These are phyloP conservation scores for Volucella inanis DNA, from an alignment of 2,888 invertebrate species.

Conservation along the genomic window DNA sequence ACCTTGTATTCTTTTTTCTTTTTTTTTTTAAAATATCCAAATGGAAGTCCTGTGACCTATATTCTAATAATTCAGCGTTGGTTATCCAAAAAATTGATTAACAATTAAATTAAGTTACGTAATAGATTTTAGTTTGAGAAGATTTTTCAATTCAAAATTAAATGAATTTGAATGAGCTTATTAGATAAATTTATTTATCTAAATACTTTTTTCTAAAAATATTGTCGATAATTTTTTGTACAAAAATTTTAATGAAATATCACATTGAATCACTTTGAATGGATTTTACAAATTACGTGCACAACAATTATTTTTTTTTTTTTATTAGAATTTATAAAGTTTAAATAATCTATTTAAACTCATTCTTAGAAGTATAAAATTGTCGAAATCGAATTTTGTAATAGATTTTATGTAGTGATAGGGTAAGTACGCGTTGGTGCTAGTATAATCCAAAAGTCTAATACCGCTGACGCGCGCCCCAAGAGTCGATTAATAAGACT, in stretches of 20 bases:
- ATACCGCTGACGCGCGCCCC: conserved; percentile 75
- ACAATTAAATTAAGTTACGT: too few species aligned
- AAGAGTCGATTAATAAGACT: conserved; percentile 81
- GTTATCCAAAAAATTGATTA: too few species aligned
- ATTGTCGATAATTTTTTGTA: conserved; percentile 1
- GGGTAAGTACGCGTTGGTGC: conserved; percentile 43
- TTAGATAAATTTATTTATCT: not conserved
- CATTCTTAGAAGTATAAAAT: not conserved
- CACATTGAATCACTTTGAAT: conserved; percentile 39
- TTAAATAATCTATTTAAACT: not conserved
- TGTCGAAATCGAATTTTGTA: not conserved
- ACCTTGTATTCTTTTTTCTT: too few species aligned
- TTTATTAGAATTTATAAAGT: not conserved
- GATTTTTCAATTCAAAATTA: too few species aligned
- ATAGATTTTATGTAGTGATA: not conserved
- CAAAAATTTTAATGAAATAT: conserved; percentile 33
- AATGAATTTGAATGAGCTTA: too few species aligned
- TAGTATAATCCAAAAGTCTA: conserved; percentile 47
- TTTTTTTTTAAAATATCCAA: too few species aligned
- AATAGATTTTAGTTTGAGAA: too few species aligned
- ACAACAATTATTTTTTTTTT: not conserved
- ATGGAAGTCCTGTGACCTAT: too few species aligned
- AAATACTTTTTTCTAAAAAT: conserved; percentile 5
- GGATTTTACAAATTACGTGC: not conserved
- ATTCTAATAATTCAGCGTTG: too few species aligned